These are phyloP conservation scores for Gnatocerus cornutus DNA, from an alignment of 2,888 invertebrate genomes.

Conservation along the genomic window DNA sequence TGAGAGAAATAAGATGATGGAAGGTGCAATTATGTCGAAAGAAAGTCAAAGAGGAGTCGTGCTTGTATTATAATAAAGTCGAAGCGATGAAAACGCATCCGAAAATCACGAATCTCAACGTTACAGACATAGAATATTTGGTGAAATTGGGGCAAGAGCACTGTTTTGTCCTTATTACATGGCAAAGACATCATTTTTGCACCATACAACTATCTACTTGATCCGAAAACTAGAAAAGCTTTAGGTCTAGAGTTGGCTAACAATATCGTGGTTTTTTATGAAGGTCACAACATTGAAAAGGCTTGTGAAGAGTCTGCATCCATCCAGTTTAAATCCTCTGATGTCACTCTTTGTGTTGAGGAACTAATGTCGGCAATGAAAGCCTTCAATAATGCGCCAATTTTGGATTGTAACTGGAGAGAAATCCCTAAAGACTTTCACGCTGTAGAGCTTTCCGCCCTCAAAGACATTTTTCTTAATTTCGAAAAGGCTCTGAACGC, in stretches of 20 bases:
- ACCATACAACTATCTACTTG: slow-evolving; percentile 98
- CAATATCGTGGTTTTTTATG: slow-evolving; percentile 94
- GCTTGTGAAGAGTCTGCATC: no score
- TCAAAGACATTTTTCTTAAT: no score
- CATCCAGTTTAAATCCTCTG: slow-evolving; percentile 86
- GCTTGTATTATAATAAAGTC: slow-evolving; percentile 81
- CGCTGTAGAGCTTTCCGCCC: no score
- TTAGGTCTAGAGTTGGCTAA: slow-evolving; percentile 77
- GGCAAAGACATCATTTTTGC: slow-evolving; percentile 95
- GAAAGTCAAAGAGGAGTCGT: slow-evolving; percentile 84
- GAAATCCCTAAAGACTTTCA: no score
- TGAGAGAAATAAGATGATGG: slow-evolving; percentile 82
- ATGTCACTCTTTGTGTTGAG: slow-evolving; percentile 92
- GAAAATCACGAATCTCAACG: no score
- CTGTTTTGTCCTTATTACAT: slow-evolving; percentile 96
- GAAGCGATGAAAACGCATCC: no score
- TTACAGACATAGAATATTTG: slow-evolving; percentile 95
- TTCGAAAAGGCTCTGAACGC: no score
- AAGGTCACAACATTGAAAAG: slow-evolving; percentile 99
- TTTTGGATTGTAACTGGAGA: no score
- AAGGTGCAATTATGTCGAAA: slow-evolving; percentile 92
- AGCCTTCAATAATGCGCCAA: no score
- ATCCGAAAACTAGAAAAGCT: slow-evolving; percentile 88
- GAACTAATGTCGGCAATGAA: slow-evolving; percentile 90
- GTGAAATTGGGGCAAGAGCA: slow-evolving; percentile 85